A percentile compares a stretch with the other conserved stretches of the same genome.
phyloP scores from a whole-genome alignment of 2,888 invertebrate species.

The Melipona beecheii region DNA sequence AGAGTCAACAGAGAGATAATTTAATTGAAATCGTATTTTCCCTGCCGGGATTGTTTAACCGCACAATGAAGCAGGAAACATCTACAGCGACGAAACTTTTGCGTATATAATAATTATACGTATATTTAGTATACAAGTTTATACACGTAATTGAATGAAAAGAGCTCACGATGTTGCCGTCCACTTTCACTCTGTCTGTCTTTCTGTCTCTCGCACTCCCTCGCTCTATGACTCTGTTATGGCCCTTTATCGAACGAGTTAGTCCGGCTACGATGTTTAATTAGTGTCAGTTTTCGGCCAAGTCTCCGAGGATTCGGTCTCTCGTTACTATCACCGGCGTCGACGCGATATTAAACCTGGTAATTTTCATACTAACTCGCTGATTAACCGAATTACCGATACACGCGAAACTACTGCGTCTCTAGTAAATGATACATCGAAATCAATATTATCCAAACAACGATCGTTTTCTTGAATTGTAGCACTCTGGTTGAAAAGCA shows the following conservation, averaged over 20 bases:
- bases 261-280: constrained; percentile 56
- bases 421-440: background rate
- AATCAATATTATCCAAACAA: background rate
- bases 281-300: constrained; percentile 53
- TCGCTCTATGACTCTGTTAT: constrained; percentile 32
- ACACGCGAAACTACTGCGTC: constrained; percentile 9
- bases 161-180: constrained; percentile 10
- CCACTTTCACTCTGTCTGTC: constrained; percentile 17
- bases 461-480: background rate
- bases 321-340: constrained; percentile 12
- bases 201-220: constrained; percentile 1
- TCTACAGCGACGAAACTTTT: constrained; percentile 19
- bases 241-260: constrained; percentile 55
- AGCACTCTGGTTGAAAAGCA: background rate
- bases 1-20: constrained; percentile 19
- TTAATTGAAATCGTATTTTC: constrained; percentile 28
- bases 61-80: background rate
- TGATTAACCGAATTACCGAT: constrained; percentile 39
- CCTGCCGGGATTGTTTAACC: background rate
- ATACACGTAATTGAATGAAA: constrained; percentile 50
- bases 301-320: constrained; percentile 48
- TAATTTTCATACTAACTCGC: constrained; percentile 42
- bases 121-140: constrained; percentile 14
- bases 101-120: constrained; percentile 32
- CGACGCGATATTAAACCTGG: constrained; percentile 39